phyloP scores from a whole-genome alignment of 2,888 invertebrate genomes.

The Tigriopus californicus region DNA sequence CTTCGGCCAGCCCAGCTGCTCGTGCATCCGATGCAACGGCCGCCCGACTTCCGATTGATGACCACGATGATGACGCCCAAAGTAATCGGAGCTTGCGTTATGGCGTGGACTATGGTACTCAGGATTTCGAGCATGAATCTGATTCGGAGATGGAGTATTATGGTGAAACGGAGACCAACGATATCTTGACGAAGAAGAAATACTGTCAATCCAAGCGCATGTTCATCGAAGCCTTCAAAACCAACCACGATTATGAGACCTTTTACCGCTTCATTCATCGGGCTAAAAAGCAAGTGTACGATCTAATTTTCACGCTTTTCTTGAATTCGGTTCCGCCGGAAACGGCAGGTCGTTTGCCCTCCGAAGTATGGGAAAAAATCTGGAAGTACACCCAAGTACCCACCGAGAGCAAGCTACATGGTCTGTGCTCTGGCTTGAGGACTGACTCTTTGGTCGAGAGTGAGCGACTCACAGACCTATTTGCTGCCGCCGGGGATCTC shows the following conservation, averaged over 20 bases:
- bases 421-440: neutral
- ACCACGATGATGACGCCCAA: no score
- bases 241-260: neutral
- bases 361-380: constrained; percentile 9
- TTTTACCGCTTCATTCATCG: neutral
- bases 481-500: neutral
- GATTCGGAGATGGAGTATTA: no score
- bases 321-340: neutral
- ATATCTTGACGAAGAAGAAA: neutral
- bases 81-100: no score
- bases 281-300: constrained; percentile 2
- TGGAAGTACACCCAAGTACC: neutral
- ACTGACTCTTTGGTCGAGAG: neutral
- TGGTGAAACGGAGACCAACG: neutral
- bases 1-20: no score
- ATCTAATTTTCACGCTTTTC: neutral
- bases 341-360: neutral
- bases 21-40: no score
- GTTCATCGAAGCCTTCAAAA: neutral
- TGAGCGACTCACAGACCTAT: neutral
- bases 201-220: constrained; percentile 1
- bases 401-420: neutral
- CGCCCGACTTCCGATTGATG: no score
- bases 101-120: no score
- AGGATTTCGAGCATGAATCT: no score